phyloP scores from a whole-genome alignment of 2,113 vertebrate species.

The Etheostoma spectabile region DNA sequence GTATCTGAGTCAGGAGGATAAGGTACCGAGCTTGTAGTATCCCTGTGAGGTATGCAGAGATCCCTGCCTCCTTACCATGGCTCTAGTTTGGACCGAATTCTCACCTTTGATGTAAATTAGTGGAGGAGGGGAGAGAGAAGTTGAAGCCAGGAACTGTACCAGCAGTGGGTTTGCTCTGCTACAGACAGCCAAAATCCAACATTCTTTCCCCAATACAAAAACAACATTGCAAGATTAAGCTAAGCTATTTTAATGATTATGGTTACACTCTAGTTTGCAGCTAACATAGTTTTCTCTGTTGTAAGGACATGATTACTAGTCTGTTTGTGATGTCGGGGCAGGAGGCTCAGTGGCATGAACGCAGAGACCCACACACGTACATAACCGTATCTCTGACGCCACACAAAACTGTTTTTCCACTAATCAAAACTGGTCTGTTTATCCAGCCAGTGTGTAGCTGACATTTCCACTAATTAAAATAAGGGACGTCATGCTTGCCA shows the following conservation, averaged over 20 bases:
- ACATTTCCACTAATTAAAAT: slow-evolving; percentile 3
- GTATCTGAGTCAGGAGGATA: slow-evolving; percentile 20
- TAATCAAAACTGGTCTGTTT: slow-evolving; percentile 14
- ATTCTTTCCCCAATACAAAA: no score
- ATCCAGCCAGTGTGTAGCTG: not conserved
- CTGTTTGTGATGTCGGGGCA: no score
- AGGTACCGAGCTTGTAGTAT: slow-evolving; percentile 24
- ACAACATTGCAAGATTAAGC: no score
- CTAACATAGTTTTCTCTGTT: not conserved
- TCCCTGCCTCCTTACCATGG: slow-evolving; percentile 43
- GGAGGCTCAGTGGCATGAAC: no score
- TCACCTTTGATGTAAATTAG: slow-evolving; percentile 31
- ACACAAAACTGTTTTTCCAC: not conserved
- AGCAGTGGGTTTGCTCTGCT: not conserved
- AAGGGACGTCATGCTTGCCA: slow-evolving; percentile 4
- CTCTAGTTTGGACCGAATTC: slow-evolving; percentile 21
- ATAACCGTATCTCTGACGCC: not conserved
- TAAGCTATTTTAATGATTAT: not conserved
- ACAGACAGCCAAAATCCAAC: not conserved
- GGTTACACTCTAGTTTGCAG: not conserved
- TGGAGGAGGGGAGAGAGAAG: not conserved
- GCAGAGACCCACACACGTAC: not conserved
- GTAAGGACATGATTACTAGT: not conserved
- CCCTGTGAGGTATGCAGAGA: slow-evolving; percentile 35
- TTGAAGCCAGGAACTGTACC: not conserved